Base-by-base conservation (phyloP, 1,140 invertebrate genomes). In the Magallana gigas region DNA sequence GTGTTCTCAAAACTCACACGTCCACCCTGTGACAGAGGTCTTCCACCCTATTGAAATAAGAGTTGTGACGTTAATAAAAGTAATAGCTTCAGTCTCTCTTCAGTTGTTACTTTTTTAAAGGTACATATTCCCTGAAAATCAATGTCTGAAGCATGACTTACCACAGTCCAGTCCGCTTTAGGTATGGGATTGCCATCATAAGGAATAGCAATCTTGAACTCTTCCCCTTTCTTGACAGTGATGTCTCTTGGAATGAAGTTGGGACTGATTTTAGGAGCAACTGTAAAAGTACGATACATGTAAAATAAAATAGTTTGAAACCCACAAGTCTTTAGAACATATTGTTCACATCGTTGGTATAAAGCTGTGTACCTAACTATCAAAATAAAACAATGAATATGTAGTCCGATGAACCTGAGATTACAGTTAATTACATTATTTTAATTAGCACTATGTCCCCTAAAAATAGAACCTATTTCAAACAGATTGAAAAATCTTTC, bases 131-230 rank as follows among this genome's bases (percentile, higher is more conserved):
- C 36, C 36, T 48, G 36, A 5, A 48, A 48, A 48, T 48, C 36
- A 48, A 48, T 57, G 48, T 83, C 16, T 57, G 11, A 57, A 29
- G 9, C 0, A 57, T 7, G 4, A 91, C 91, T 89, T 90, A 95
- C 97, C 94, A 97, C 97, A 11, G 96, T 96, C 98, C 99, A 99
- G 90, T 97, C 96, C 86, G 98, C 96, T 7, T 96, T 97, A 0
- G 99, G 99, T 83, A 97, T 97, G 16, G 99, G 99, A 93, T 97
- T 97, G 29, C 97, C 98, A 91, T 96, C 96, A 94, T 97, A 99
- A 23, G 98, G 98, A 56, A 99, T 98, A 14, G 97, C 98, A 87
- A 99, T 98, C 88, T 97, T 98, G 93, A 99, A 98, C 93, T 98
- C 97, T 95, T 99, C 98, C 71, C 98, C 98, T 88, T 98, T 98